Base-by-base conservation (phyloP, 2,797 vertebrate genomes). In the Coranthus polyacanthus region DNA sequence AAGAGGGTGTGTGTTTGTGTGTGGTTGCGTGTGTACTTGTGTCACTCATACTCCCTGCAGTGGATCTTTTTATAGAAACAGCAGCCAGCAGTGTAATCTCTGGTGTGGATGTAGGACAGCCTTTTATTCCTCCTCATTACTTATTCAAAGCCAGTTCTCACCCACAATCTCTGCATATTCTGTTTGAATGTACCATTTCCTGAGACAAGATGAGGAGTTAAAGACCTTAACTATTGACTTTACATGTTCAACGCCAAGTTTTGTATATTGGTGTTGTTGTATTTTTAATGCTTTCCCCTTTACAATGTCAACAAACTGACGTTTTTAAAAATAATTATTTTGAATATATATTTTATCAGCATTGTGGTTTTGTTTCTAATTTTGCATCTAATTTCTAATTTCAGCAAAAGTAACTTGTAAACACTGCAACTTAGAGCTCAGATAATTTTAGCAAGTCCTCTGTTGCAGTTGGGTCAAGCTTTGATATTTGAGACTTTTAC, bases 21-120 rank as follows among this genome's bases (percentile, higher is more conserved):
- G 56, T 55, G 59, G 47, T 34, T 65, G 62, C 13, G 16, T 72
- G 71, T 65, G 65, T 41, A 76, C 32, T 16, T 83, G 75, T 89
- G 84, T 80, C 87, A 82, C 72, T 89, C 88, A 83, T 72, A 71
- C 73, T 87, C 72, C 71, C 85, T 82, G 86, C 87, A 84, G 85
- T 82, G 71, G 83, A 60, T 78, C 84, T 91, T 90, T 92, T 91
- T 90, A 85, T 89, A 90, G 89, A 86, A 85, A 81, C 83, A 79
- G 82, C 87, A 88, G 84, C 79, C 84, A 88, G 80, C 81, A 86
- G 81, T 88, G 82, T 90, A 88, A 89, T 91, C 85, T 88, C 84
- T 89, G 72, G 77, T 54, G 71, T 87, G 79, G 79, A 86, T 90
- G 84, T 90, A 89, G 90, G 87, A 77, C 86, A 83, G 79, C 53